These are phyloP conservation scores for Nephrotoma guestfalica DNA, from an alignment of 2,888 invertebrate genomes.

Conservation along the genomic window DNA sequence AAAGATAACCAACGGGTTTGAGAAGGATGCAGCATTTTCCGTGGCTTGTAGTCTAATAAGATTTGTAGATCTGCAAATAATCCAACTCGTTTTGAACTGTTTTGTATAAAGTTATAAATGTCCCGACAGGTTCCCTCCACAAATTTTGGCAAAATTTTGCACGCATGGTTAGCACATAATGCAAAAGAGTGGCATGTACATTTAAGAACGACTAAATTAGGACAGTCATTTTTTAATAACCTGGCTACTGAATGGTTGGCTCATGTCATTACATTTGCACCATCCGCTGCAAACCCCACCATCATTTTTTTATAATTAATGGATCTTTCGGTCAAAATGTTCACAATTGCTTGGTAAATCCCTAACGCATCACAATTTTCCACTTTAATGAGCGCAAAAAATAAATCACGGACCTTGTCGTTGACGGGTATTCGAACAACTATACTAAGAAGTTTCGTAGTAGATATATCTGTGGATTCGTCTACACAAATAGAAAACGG, in stretches of 20 bases:
- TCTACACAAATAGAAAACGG: background rate
- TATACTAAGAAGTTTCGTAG: too few relatives aligned
- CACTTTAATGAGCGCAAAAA: background rate
- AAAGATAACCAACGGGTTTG: conserved; percentile 8
- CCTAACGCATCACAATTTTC: background rate
- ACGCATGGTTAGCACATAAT: conserved; percentile 4
- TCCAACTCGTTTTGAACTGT: background rate
- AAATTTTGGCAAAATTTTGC: conserved; percentile 1
- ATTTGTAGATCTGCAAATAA: background rate
- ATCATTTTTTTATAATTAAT: too few relatives aligned
- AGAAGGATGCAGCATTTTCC: conserved; percentile 3
- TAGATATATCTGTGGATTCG: too few relatives aligned
- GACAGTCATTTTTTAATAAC: too few relatives aligned
- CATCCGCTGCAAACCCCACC: background rate
- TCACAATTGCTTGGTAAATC: background rate
- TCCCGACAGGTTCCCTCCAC: too few relatives aligned
- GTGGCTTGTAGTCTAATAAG: background rate
- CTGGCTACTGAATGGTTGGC: too few relatives aligned
- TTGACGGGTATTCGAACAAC: background rate
- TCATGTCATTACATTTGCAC: too few relatives aligned
- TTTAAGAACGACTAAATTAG: too few relatives aligned
- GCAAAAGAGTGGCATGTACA: conserved; percentile 3
- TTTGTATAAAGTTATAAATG: too few relatives aligned
- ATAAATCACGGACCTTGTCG: background rate
- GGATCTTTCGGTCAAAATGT: background rate